Percentiles rank a stretch among this genome's conserved stretches.
Evolutionary conservation across 2,797 vertebrate genomes (phyloP).

Genomic region (Chrosomus eos): DNA sequence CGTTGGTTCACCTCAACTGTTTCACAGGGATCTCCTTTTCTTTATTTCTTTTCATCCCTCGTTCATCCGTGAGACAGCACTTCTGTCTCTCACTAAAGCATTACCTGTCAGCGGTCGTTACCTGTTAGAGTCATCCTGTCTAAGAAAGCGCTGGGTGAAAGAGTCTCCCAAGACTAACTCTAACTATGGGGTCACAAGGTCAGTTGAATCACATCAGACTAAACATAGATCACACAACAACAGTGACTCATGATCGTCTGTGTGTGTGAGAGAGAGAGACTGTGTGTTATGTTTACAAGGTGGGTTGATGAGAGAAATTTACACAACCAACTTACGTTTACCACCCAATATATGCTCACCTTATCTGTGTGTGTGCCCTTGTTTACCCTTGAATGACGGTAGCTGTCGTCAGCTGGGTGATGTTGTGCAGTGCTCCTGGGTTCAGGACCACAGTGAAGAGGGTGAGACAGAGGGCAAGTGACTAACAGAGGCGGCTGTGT

Average conservation of each 20-base stretch:
- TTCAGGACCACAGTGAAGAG: conserved; percentile 50
- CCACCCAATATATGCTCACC: conserved; percentile 4
- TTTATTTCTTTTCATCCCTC: conserved; percentile 46
- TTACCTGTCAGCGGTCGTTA: conserved; percentile 41
- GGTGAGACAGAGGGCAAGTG: conserved; percentile 77
- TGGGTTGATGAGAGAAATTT: conserved; percentile 33
- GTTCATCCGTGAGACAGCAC: conserved; percentile 57
- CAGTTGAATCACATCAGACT: conserved; percentile 50
- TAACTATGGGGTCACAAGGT: conserved; percentile 36
- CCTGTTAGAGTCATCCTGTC: conserved; percentile 5
- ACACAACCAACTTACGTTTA: conserved; percentile 39
- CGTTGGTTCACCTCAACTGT: conserved; percentile 68
- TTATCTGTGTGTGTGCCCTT: conserved; percentile 61
- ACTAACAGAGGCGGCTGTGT: conserved; percentile 57
- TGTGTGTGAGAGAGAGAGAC: conserved; percentile 19
- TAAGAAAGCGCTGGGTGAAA: conserved; percentile 15
- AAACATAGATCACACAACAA: conserved; percentile 49
- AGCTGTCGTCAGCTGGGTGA: conserved; percentile 86
- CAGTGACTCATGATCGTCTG: conserved; percentile 6
- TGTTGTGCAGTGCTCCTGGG: conserved; percentile 78
- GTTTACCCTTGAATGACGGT: conserved; percentile 89
- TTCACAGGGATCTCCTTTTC: conserved; percentile 63
- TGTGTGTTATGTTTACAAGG: conserved; percentile 29
- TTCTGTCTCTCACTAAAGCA: conserved; percentile 51
- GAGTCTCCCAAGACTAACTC: conserved; percentile 2